Conservation (phyloP, 2,888 invertebrate species). For the Opisthograptis luteolata region DNA sequence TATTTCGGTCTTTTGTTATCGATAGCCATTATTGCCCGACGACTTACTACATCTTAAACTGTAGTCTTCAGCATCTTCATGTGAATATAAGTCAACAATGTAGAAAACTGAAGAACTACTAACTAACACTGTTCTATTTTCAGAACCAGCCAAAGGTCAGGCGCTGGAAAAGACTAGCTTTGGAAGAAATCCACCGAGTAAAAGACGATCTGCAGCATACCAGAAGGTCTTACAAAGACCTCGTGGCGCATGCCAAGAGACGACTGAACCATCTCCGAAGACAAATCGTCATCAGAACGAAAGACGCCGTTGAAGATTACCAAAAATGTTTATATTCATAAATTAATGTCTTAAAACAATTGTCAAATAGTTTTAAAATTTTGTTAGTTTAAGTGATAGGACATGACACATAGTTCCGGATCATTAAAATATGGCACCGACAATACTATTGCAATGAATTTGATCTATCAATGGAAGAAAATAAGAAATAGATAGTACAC, state of each 20-base stretch:
- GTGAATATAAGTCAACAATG: no score
- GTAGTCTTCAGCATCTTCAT: no score
- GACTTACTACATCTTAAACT: no score
- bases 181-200: slow-evolving; percentile 65
- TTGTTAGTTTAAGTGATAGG: background rate
- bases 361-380: no score
- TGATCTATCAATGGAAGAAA: no score
- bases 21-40: no score
- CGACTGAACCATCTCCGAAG: slow-evolving; percentile 60
- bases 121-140: slow-evolving; percentile 9
- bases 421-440: no score
- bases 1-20: no score
- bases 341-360: no score
- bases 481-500: no score
- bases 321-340: slow-evolving; percentile 49
- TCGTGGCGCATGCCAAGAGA: slow-evolving; percentile 62
- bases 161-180: slow-evolving; percentile 69
- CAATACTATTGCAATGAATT: no score
- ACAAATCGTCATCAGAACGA: slow-evolving; percentile 45
- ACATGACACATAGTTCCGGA: no score
- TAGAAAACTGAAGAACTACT: background rate
- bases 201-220: slow-evolving; percentile 67
- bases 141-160: slow-evolving; percentile 61
- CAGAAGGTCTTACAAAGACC: slow-evolving; percentile 62
- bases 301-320: slow-evolving; percentile 46